Evolutionary conservation across 2,113 vertebrate genomes (phyloP).

Genomic region (Prochilodus magdalenae): DNA sequence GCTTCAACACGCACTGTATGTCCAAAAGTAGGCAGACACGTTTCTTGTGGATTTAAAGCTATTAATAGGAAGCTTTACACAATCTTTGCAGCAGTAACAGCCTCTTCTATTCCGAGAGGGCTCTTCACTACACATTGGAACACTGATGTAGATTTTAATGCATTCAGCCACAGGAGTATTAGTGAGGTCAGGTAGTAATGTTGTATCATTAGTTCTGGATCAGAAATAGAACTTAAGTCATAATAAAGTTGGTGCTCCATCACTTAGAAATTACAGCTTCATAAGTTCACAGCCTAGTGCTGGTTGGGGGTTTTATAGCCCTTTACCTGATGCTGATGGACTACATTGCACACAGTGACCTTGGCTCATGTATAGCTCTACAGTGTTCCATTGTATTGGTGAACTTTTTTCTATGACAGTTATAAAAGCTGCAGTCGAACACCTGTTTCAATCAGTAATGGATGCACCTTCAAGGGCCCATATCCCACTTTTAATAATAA

Average conservation of each 20-base stretch:
- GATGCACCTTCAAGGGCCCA: no score
- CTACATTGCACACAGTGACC: no score
- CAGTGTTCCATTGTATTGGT: no score
- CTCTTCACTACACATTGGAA: not conserved
- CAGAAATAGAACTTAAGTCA: not conserved
- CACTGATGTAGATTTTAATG: not conserved
- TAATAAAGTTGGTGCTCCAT: not conserved
- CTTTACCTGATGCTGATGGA: no score
- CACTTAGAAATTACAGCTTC: not conserved
- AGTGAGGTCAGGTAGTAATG: not conserved
- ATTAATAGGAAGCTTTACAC: not conserved
- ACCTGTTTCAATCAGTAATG: no score
- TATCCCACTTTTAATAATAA: no score
- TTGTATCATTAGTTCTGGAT: not conserved
- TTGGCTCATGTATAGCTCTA: no score
- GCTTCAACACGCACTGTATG: not conserved
- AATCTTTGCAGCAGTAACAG: not conserved
- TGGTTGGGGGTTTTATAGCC: no score
- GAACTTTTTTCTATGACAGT: no score
- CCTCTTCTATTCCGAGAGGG: not conserved
- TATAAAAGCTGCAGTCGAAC: no score
- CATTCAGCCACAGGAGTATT: not conserved
- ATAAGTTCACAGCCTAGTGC: no score
- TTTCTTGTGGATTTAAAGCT: no score
- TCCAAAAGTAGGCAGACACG: not conserved